Evolutionary conservation across 2,113 vertebrate species (phyloP), one percentile per base, ranked within the genome.

Genomic region (Verasper variegatus): DNA sequence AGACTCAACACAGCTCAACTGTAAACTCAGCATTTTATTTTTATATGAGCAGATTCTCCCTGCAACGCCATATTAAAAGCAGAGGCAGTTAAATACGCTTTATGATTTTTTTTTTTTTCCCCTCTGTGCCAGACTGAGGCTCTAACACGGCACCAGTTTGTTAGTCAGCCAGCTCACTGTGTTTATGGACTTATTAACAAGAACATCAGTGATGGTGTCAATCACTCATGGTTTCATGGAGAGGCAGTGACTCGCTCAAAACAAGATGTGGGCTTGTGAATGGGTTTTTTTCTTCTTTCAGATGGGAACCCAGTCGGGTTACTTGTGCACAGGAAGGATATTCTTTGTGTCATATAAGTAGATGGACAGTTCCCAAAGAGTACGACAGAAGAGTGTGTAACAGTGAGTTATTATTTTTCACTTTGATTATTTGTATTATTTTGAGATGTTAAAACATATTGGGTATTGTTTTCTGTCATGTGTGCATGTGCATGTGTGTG

Each of bases 101-200:
- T 54, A n/a, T 74, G 60, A 54, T 58, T 58, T 31, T 63, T 66
- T 61, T 85, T 89, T 85, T 78, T 52, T 85, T 83, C 79, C 68
- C 78, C 78, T 76, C 40, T 35, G 49, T 52, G 68, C 66, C 74
- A 87, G 84, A 78, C 71, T 21, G 65, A 83, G 77, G 70, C 65
- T 86, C 64, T 27, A 83, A 76, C 76, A 75, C 14, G 47, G 72
- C 86, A 72, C 68, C 67, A 77, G 68, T 64, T 82, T 85, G 86
- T 78, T 76, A 57, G 76, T 84, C 71, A 74, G 82, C 65, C 66
- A 81, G 77, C 85, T 79, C 31, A 26, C 71, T 62, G 74, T 78
- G 78, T 92, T 90, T 84, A 89, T 81, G 77, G 67, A 83, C 77
- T 74, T 70, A 84, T 85, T 89, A 91, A 90, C 83, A 76, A 79